Percentiles rank a stretch among this genome's conserved stretches.
phyloP scores from a whole-genome alignment of 2,113 vertebrate genomes.

The Cynocephalus volans region DNA sequence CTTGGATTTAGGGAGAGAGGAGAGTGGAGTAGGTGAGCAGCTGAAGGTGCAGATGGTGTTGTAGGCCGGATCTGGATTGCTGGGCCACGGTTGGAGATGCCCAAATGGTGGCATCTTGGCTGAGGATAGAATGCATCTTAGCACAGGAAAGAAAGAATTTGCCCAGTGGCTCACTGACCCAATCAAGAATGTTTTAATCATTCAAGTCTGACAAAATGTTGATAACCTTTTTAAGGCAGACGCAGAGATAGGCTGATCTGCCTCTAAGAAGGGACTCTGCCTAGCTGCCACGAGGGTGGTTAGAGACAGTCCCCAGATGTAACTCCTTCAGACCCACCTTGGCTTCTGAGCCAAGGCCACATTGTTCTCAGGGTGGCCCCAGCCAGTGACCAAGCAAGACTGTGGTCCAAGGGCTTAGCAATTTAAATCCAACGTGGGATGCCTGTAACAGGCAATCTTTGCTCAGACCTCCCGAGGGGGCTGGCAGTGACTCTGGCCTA shows the following conservation, averaged over 20 bases:
- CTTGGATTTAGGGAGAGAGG: neutral
- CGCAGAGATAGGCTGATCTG: neutral
- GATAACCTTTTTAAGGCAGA: neutral
- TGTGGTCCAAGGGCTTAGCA: neutral
- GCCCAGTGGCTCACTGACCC: neutral
- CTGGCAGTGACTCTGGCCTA: neutral
- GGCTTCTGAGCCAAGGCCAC: neutral
- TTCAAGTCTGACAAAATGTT: conserved; percentile 13
- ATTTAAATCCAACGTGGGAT: neutral
- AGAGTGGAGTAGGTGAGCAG: neutral
- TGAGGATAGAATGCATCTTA: neutral
- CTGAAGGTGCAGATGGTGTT: neutral
- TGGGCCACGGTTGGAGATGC: neutral
- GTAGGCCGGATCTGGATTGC: neutral
- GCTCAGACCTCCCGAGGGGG: neutral
- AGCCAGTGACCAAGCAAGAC: neutral
- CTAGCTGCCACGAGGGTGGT: neutral
- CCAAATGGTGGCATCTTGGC: neutral
- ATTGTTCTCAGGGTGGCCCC: neutral
- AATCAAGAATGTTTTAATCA: conserved; percentile 33
- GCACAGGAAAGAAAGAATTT: conserved; percentile 23
- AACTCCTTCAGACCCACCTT: neutral
- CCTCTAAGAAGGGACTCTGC: neutral
- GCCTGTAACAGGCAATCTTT: neutral
- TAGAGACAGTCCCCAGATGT: neutral